phyloP scores from a whole-genome alignment of 2,113 vertebrate genomes.

The Mohoua ochrocephala region DNA sequence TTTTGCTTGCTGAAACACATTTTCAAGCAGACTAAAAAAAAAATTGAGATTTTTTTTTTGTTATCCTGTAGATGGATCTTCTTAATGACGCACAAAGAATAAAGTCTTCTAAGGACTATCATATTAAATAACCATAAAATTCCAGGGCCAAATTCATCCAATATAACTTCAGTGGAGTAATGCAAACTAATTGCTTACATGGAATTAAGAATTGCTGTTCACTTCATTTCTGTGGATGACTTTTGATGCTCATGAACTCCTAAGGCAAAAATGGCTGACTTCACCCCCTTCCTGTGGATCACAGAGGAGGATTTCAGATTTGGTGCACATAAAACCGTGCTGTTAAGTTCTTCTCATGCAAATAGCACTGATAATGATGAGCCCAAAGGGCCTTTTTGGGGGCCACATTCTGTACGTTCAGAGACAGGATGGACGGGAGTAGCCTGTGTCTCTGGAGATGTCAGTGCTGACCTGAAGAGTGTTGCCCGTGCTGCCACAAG shows the following conservation, averaged over 20 bases:
- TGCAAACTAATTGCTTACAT: neutral
- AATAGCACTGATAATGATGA: neutral
- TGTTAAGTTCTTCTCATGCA: neutral
- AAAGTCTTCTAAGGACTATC: neutral
- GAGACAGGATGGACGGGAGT: neutral
- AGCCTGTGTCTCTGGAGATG: neutral
- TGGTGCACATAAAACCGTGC: neutral
- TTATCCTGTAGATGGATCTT: neutral
- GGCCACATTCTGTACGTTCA: rapidly evolving
- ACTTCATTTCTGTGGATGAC: neutral
- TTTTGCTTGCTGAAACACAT: neutral
- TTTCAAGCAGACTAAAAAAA: neutral
- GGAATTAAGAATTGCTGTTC: neutral
- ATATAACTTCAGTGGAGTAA: neutral
- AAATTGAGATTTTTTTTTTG: neutral
- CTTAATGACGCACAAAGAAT: neutral
- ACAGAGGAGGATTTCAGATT: neutral
- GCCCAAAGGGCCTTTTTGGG: neutral
- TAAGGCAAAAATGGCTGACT: neutral
- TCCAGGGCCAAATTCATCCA: neutral
- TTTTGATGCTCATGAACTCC: neutral
- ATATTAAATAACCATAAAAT: neutral
- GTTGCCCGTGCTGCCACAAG: neutral
- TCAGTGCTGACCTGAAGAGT: neutral
- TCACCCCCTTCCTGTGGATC: neutral